Conservation (phyloP, 2,888 invertebrate species). For the Nesidiocoris tenuis region DNA sequence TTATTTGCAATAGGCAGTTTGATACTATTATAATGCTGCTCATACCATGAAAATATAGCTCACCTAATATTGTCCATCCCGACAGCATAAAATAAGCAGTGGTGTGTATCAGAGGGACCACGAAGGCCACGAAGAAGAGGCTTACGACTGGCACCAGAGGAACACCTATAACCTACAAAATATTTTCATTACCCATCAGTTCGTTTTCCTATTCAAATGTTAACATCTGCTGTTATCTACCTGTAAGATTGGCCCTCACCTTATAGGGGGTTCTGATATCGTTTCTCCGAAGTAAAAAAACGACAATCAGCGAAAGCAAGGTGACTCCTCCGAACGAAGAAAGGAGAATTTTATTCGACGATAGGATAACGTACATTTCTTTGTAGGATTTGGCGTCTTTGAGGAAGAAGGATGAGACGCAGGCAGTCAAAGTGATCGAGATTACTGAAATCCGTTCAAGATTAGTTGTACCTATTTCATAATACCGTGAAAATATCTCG, state of each 20-base stretch:
- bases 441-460: not conserved
- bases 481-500: no score
- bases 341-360: no score
- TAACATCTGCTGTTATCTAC: no score
- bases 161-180: slow-evolving; percentile 16
- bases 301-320: not conserved
- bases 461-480: no score
- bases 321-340: no score
- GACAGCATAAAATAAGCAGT: not conserved
- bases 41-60: no score
- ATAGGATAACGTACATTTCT: not conserved
- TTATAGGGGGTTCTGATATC: not conserved
- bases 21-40: no score
- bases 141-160: not conserved
- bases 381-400: not conserved
- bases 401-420: not conserved
- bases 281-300: slow-evolving; percentile 3
- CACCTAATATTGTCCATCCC: slow-evolving; percentile 9
- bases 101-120: not conserved
- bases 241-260: slow-evolving; percentile 6
- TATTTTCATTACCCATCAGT: no score
- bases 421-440: not conserved
- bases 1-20: no score
- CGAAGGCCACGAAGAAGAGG: not conserved
- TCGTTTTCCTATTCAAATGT: no score